Percentiles rank a stretch among this genome's conserved stretches.
These are phyloP conservation scores for Procambarus clarkii DNA, from an alignment of 1,140 invertebrate species.

Conservation along the genomic window DNA sequence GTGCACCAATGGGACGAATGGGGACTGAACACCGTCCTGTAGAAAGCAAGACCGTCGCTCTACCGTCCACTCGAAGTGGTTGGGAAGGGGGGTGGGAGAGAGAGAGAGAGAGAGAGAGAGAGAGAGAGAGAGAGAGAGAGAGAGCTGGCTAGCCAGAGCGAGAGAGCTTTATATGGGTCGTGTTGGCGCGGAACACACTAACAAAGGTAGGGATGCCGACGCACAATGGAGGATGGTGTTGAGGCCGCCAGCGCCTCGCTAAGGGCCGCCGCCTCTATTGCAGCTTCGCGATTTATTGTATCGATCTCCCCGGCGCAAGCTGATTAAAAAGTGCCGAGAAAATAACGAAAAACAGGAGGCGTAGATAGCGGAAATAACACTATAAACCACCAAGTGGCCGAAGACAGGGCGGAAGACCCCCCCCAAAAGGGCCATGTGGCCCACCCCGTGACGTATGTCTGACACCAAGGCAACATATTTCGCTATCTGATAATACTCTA, in stretches of 20 bases:
- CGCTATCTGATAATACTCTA: constrained; percentile 17
- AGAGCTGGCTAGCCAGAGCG: background rate
- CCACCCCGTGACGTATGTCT: background rate
- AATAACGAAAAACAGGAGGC: background rate
- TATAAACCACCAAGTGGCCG: background rate
- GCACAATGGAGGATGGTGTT: too few relatives aligned
- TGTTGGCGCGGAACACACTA: too few relatives aligned
- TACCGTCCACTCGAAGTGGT: too few relatives aligned
- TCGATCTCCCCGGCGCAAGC: constrained; percentile 1
- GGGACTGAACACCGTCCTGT: too few relatives aligned
- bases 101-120: constrained; percentile 7
- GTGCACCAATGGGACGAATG: too few relatives aligned
- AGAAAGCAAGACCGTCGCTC: too few relatives aligned
- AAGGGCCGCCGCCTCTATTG: background rate
- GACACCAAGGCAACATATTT: constrained; percentile 5
- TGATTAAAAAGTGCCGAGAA: constrained; percentile 1
- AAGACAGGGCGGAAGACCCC: background rate
- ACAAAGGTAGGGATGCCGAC: too few relatives aligned
- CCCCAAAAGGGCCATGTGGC: background rate
- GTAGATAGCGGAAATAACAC: background rate
- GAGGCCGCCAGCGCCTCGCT: background rate
- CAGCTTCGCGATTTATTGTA: constrained; percentile 19
- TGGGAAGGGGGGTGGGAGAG: constrained; percentile 11
- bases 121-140: background rate
- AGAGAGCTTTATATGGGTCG: too few relatives aligned